Percentiles rank a stretch among this genome's conserved stretches.
Conservation (phyloP, 2,797 vertebrate genomes). For the Pempheris klunzingeri region DNA sequence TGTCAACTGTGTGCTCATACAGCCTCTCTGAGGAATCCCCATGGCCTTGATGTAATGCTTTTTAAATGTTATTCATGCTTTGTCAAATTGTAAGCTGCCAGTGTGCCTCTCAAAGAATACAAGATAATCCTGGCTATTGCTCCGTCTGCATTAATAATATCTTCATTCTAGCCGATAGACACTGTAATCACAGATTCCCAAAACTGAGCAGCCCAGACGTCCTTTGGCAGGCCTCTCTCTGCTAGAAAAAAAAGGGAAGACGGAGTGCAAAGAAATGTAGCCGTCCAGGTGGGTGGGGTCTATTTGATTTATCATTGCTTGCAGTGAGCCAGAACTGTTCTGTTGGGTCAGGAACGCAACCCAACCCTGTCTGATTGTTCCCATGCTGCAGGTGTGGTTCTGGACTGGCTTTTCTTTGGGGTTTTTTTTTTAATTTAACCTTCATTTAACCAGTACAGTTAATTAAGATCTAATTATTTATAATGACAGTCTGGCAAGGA, state of each 20-base stretch:
- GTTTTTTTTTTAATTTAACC: background rate
- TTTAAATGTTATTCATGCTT: slow-evolving; percentile 5
- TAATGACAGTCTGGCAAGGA: slow-evolving; percentile 18
- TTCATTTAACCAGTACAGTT: slow-evolving; percentile 29
- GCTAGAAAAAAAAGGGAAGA: slow-evolving; percentile 6
- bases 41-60: background rate
- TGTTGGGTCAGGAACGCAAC: slow-evolving; percentile 63
- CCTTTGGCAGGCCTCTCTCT: slow-evolving; percentile 9
- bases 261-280: background rate
- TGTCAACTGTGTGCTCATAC: background rate
- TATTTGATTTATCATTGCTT: slow-evolving; percentile 59
- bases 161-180: background rate
- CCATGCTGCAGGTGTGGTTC: slow-evolving; percentile 69
- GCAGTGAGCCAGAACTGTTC: slow-evolving; percentile 54
- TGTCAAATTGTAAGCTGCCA: slow-evolving; percentile 18
- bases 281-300: slow-evolving; percentile 38
- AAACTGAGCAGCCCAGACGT: slow-evolving; percentile 7
- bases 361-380: slow-evolving; percentile 63
- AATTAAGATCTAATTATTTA: slow-evolving; percentile 31
- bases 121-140: slow-evolving; percentile 3
- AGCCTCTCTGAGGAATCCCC: background rate
- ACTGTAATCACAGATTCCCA: slow-evolving; percentile 4
- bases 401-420: slow-evolving; percentile 1
- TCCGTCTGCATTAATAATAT: slow-evolving; percentile 25
- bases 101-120: background rate